Percentiles rank a stretch among this genome's conserved stretches.
These are phyloP conservation scores for Griposia aprilina DNA, from an alignment of 2,888 invertebrate species.

Conservation along the genomic window DNA sequence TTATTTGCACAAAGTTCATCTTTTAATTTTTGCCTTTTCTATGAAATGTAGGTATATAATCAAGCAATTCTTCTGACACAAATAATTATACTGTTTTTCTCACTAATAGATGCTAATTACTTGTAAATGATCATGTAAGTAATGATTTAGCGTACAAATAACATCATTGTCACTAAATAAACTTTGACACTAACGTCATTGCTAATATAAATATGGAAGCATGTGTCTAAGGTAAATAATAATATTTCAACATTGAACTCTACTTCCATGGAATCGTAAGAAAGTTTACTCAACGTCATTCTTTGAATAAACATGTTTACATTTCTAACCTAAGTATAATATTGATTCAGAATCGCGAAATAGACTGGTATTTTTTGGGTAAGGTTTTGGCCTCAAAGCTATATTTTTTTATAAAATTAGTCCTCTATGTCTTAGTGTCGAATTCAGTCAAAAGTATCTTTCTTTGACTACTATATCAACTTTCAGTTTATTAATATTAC, in stretches of 20 bases:
- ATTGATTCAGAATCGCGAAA: not conserved
- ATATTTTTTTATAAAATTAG: not conserved
- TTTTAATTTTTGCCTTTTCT: not conserved
- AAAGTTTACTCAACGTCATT: constrained; percentile 7
- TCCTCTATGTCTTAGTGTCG: not conserved
- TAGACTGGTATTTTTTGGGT: not conserved
- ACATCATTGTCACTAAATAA: constrained; percentile 31
- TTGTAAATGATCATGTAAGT: constrained; percentile 14
- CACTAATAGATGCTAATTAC: constrained; percentile 17
- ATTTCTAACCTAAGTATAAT: not conserved
- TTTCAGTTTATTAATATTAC: not conserved
- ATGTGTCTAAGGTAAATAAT: constrained; percentile 35
- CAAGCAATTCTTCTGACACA: not conserved
- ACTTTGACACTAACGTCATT: constrained; percentile 58
- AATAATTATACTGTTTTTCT: constrained; percentile 7
- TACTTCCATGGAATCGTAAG: constrained; percentile 40
- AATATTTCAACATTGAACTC: constrained; percentile 26
- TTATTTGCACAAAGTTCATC: not conserved
- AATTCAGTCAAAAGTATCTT: too few species aligned
- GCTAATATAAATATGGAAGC: constrained; percentile 21
- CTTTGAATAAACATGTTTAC: constrained; percentile 4
- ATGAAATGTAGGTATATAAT: not conserved
- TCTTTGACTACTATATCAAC: too few species aligned
- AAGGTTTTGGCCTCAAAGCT: not conserved
- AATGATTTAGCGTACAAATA: constrained; percentile 20